phyloP scores from a whole-genome alignment of 35 echinoderm and acorn worm genomes.

The Patiria miniata region DNA sequence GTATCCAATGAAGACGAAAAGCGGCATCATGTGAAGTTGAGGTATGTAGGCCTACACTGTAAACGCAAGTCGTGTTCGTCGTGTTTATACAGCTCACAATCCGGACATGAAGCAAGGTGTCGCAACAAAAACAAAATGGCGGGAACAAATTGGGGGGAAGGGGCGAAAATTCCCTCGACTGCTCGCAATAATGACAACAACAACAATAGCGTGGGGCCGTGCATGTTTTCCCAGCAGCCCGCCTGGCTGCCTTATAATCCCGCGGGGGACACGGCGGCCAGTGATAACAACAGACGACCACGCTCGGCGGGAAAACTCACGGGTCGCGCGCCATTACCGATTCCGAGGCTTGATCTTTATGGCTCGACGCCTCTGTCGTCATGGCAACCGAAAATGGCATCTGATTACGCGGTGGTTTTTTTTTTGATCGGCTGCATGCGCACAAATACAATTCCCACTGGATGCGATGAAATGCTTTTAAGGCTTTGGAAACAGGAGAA shows the following conservation, averaged over 20 bases:
- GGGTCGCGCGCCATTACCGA: background rate
- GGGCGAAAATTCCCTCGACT: background rate
- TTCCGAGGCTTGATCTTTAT: background rate
- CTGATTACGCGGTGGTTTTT: background rate
- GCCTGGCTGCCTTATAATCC: background rate
- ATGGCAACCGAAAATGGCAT: background rate
- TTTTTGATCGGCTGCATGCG: background rate
- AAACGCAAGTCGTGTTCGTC: too few relatives aligned
- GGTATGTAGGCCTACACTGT: too few relatives aligned
- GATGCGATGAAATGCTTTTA: too few relatives aligned
- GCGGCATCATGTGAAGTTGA: too few relatives aligned
- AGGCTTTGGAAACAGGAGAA: too few relatives aligned
- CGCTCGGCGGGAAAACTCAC: background rate
- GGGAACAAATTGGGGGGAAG: conserved; percentile 21
- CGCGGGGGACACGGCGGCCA: background rate
- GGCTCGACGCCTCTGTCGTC: background rate
- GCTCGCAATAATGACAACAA: background rate
- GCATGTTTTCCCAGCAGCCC: conserved; percentile 7
- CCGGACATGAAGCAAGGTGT: too few relatives aligned
- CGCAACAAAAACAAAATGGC: too few relatives aligned
- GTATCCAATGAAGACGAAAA: too few relatives aligned
- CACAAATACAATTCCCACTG: too few relatives aligned
- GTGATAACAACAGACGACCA: background rate
- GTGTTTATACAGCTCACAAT: too few relatives aligned
- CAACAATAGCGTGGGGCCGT: background rate